phyloP scores from a whole-genome alignment of 2,888 invertebrate genomes.

The Calliscelio sp. region DNA sequence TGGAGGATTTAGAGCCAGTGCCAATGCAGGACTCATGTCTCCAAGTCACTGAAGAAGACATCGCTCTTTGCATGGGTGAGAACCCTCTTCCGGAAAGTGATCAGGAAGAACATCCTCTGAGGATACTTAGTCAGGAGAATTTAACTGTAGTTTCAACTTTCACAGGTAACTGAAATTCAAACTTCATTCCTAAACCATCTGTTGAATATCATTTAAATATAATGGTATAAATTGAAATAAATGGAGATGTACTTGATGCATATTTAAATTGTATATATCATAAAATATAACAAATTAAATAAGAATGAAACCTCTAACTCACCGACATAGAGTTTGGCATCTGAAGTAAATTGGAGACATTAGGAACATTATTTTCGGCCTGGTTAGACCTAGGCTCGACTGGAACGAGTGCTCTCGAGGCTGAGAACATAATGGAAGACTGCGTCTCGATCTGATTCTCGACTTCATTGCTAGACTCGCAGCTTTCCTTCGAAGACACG shows the following conservation, averaged over 20 bases:
- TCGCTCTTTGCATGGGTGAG: conserved; percentile 93
- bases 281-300: no score
- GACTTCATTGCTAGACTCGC: not conserved
- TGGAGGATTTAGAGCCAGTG: conserved; percentile 93
- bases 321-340: conserved; percentile 17
- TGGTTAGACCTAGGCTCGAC: conserved; percentile 9
- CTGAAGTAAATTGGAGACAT: not conserved
- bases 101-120: conserved; percentile 94
- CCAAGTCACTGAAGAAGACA: conserved; percentile 97
- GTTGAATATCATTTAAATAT: no score
- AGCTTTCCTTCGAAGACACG: no score
- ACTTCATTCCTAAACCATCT: not conserved
- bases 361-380: not conserved
- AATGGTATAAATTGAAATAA: no score
- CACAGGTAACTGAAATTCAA: conserved; percentile 87
- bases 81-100: conserved; percentile 91
- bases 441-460: conserved; percentile 10
- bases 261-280: no score
- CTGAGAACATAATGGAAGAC: not conserved
- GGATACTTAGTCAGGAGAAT: conserved; percentile 96
- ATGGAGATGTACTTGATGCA: no score
- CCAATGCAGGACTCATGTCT: conserved; percentile 95
- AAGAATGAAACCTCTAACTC: no score
- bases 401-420: conserved; percentile 16
- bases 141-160: conserved; percentile 96